phyloP scores from a whole-genome alignment of 2,113 vertebrate genomes.

The Australoheros scitulus region DNA sequence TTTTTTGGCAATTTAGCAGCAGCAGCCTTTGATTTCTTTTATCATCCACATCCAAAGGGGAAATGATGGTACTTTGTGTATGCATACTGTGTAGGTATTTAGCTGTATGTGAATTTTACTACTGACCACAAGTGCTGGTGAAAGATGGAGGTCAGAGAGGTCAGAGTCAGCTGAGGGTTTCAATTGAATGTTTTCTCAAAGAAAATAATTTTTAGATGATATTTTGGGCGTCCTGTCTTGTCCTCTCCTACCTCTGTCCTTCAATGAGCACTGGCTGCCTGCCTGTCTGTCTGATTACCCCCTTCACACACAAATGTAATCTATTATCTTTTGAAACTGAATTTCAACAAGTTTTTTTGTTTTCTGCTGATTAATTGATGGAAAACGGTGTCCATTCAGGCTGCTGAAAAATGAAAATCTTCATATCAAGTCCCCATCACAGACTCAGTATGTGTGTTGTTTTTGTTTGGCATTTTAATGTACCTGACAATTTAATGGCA shows the following conservation, averaged over 20 bases:
- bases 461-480: neutral
- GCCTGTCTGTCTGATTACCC: slow-evolving; percentile 53
- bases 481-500: neutral
- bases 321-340: slow-evolving; percentile 50
- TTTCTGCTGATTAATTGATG: slow-evolving; percentile 29
- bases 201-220: neutral
- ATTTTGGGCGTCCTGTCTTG: neutral
- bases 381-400: neutral
- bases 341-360: slow-evolving; percentile 45
- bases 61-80: slow-evolving; percentile 40
- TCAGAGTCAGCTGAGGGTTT: neutral
- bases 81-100: slow-evolving; percentile 48
- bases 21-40: neutral
- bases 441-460: neutral
- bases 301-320: slow-evolving; percentile 35
- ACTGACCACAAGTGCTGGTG: slow-evolving; percentile 76
- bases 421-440: neutral
- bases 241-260: slow-evolving; percentile 4
- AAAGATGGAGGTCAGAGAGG: slow-evolving; percentile 21
- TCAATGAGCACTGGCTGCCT: slow-evolving; percentile 59
- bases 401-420: slow-evolving; percentile 21
- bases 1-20: neutral
- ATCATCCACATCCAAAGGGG: slow-evolving; percentile 20
- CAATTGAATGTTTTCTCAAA: neutral
- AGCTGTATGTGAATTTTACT: slow-evolving; percentile 71